Base-by-base conservation (phyloP, 2,888 invertebrate genomes). In the Autographa gamma region DNA sequence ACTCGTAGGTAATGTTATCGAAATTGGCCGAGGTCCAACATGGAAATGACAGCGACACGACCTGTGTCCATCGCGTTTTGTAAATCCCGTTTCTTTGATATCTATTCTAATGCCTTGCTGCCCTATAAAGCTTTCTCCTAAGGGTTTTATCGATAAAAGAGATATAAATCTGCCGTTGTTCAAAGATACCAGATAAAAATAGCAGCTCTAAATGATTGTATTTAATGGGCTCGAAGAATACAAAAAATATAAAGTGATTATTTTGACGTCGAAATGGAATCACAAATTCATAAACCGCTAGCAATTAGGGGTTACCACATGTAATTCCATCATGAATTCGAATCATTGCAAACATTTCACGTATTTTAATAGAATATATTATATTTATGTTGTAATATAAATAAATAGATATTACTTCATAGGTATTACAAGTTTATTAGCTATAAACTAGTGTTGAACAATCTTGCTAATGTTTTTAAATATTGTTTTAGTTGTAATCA, bases 11-110 rank as follows among this genome's bases (percentile, higher is more conserved):
- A 76, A 73, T 75, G 69, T 65, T 73, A 73, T 74, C 68, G 60
- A 25, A 34, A 75, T 73, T 86, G 86, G 85, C 83, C 31, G n/a
- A 18, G 41, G 38, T 80, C 84, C 86, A 86, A 79, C 66, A 70
- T 71, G 66, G 77, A 77, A 74, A 75, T 76, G 80, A 85, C 81
- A 77, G 76, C 32, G 31, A 74, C 77, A 72, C 63, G 72, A 84
- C 73, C 77, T 74, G 73, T 73, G 71, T 82, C 79, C 76, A 80
- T 81, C 74, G 76, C 71, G 71, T 81, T 83, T 81, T 81, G 76
- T 75, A 72, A 80, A 81, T 64, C 67, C 79, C 38, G 66, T 4
- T 25, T 54, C 66, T 69, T 73, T 52, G 48, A 59, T 11, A 11
- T 41, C 41, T 25, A 59, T 59, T 65, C 54, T 38, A 52, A 13